These are phyloP conservation scores for Blomia tropicalis DNA, from an alignment of 2,888 invertebrate genomes.

Conservation along the genomic window DNA sequence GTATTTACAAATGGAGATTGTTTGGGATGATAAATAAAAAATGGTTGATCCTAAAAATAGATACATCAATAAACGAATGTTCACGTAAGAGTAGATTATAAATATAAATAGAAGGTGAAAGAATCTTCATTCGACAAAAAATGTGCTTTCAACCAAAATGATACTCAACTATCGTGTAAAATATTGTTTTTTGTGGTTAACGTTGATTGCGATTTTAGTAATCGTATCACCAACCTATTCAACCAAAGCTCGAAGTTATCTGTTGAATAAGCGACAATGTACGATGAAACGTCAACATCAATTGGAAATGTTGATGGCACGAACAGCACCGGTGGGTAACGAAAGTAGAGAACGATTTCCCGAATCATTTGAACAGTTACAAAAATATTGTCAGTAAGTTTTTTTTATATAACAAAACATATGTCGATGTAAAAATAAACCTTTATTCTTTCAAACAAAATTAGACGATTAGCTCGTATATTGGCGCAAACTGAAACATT, in stretches of 20 bases:
- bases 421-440: neutral
- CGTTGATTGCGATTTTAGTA: too few species aligned
- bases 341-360: neutral
- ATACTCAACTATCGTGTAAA: too few species aligned
- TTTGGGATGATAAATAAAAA: too few species aligned
- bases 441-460: neutral
- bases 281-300: neutral
- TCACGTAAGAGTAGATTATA: too few species aligned
- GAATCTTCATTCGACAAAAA: too few species aligned
- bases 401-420: neutral
- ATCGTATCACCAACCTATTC: too few species aligned
- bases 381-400: constrained; percentile 4
- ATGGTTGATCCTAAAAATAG: too few species aligned
- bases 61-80: too few species aligned
- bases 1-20: too few species aligned
- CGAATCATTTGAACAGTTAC: neutral
- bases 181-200: too few species aligned
- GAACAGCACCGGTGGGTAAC: neutral
- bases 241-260: neutral
- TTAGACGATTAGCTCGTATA: neutral
- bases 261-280: constrained; percentile 5
- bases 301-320: neutral
- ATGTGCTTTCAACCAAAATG: too few species aligned
- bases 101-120: too few species aligned
- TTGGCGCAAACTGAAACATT: neutral